Evolutionary conservation across 1,140 invertebrate species (phyloP).

Genomic region (Bombus superbus): DNA sequence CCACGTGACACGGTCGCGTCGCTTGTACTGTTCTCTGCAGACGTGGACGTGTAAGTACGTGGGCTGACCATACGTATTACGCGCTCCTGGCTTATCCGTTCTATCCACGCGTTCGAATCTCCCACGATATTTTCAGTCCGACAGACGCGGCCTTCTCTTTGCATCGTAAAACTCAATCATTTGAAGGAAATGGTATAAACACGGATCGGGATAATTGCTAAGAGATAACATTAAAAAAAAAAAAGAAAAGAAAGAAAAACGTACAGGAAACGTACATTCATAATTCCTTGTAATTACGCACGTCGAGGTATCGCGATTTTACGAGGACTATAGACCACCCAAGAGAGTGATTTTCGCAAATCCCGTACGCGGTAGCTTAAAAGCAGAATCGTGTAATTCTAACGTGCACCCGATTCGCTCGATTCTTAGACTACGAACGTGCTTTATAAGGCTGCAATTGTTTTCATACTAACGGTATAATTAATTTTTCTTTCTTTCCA

Average conservation of each 20-base stretch:
- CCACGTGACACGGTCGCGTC: constrained; percentile 50
- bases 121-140: constrained; percentile 40
- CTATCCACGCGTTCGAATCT: constrained; percentile 62
- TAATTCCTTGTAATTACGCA: not conserved
- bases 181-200: not conserved
- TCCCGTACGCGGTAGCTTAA: not conserved
- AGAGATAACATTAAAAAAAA: not conserved
- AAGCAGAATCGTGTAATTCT: constrained; percentile 24
- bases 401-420: not conserved
- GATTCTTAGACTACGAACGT: not conserved
- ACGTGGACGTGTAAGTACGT: constrained; percentile 40
- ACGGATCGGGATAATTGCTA: not conserved
- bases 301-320: not conserved
- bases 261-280: not conserved
- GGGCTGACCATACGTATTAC: constrained; percentile 51
- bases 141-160: not conserved
- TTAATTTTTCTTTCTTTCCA: not conserved
- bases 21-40: constrained; percentile 12
- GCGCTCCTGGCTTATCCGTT: constrained; percentile 34
- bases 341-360: not conserved
- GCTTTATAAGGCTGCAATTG: not conserved
- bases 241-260: too few relatives aligned
- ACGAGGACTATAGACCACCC: not conserved
- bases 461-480: not conserved
- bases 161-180: not conserved